These are phyloP conservation scores for Chiloscyllium plagiosum DNA, from an alignment of 2,113 vertebrate species.

Conservation along the genomic window DNA sequence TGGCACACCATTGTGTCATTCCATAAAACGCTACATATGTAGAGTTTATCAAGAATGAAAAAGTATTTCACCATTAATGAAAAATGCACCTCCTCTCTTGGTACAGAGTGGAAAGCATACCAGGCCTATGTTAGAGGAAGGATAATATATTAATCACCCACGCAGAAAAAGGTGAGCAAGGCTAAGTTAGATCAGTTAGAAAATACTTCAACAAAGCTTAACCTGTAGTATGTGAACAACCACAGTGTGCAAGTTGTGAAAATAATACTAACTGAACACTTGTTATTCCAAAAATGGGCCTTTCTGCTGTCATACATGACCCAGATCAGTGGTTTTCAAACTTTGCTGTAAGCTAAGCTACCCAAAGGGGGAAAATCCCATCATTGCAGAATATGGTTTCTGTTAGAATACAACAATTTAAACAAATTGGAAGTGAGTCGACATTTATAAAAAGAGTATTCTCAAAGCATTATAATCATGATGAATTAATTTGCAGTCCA, in stretches of 20 bases:
- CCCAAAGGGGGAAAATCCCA: not conserved
- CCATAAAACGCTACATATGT: not conserved
- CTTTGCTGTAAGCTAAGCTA: not conserved
- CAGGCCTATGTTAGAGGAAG: constrained; percentile 32
- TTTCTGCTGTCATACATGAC: not conserved
- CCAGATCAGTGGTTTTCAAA: constrained; percentile 5
- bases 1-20: not conserved
- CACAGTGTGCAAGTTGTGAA: not conserved
- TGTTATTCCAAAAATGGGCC: not conserved
- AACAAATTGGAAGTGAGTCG: not conserved
- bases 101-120: constrained; percentile 35
- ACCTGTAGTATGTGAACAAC: not conserved
- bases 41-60: constrained; percentile 28
- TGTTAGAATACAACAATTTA: not conserved
- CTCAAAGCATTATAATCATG: not conserved
- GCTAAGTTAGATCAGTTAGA: constrained; percentile 34
- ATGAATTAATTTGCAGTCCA: not conserved
- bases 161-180: constrained; percentile 36
- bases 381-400: not conserved
- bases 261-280: not conserved
- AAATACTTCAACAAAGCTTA: constrained; percentile 23
- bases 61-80: constrained; percentile 31
- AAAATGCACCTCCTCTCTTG: constrained; percentile 35
- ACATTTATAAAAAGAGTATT: not conserved
- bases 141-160: constrained; percentile 35